Percentiles rank a stretch among this genome's conserved stretches.
These are phyloP conservation scores for Myrmecobius fasciatus DNA, from an alignment of 2,113 vertebrate genomes.

Conservation along the genomic window DNA sequence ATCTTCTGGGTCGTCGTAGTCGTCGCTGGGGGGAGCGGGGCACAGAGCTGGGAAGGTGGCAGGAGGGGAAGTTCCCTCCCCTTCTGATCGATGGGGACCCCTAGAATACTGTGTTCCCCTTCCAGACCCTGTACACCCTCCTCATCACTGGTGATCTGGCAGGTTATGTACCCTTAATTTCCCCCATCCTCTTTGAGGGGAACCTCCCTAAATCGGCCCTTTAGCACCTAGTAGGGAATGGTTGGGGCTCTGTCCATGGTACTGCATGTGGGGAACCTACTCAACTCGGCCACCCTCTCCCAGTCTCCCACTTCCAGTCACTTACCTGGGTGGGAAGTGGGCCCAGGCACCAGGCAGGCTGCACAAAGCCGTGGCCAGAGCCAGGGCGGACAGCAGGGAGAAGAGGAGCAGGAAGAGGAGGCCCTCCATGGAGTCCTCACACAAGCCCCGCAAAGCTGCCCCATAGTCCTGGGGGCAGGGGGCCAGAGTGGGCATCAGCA, in stretches of 20 bases:
- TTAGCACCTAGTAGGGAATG: constrained; percentile 26
- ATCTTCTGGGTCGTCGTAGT: constrained; percentile 90
- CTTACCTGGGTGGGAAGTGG: constrained; percentile 91
- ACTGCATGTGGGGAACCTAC: background rate
- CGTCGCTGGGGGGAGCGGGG: constrained; percentile 85
- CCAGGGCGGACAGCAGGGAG: constrained; percentile 91
- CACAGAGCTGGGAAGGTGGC: constrained; percentile 47
- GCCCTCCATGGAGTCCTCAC: constrained; percentile 93
- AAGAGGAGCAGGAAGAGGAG: constrained; percentile 93
- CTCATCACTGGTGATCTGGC: background rate
- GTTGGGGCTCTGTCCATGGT: background rate
- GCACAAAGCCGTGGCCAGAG: constrained; percentile 92
- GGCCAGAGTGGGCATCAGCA: background rate
- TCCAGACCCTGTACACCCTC: background rate
- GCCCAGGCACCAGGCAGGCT: constrained; percentile 93
- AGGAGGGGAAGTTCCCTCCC: constrained; percentile 32
- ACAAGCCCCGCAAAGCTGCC: constrained; percentile 91
- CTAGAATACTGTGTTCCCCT: background rate
- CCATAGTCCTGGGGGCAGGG: constrained; percentile 87
- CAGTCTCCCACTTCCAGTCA: background rate
- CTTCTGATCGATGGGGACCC: background rate
- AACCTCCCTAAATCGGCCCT: background rate
- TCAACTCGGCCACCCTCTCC: background rate
- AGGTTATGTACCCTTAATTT: background rate
- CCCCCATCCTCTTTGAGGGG: no score